Conservation (phyloP, 2,888 invertebrate genomes). For the Blastobasis lacticolella region DNA sequence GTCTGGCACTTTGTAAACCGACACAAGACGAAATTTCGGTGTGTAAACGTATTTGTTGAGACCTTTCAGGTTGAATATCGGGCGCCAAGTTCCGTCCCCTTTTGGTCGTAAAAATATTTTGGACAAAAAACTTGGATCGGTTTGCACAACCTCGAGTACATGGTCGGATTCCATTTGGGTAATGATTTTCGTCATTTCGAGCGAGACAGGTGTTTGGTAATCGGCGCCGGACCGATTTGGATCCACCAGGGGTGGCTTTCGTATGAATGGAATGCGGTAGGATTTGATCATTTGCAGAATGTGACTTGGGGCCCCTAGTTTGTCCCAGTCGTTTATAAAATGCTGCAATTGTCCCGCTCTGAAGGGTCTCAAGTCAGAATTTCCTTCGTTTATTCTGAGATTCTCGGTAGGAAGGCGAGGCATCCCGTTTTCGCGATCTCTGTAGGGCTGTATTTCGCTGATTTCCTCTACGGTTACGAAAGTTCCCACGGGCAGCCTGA, state of each 20-base stretch:
- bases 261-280: slow-evolving; percentile 8
- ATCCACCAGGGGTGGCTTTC: background rate
- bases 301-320: slow-evolving; percentile 4
- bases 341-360: background rate
- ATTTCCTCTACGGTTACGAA: slow-evolving; percentile 4
- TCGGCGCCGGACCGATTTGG: slow-evolving; percentile 1
- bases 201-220: background rate
- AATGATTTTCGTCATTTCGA: background rate
- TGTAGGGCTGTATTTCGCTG: background rate
- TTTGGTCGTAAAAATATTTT: slow-evolving; percentile 9
- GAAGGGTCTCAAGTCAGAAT: too few relatives aligned
- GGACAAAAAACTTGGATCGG: slow-evolving; percentile 7
- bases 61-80: slow-evolving; percentile 13
- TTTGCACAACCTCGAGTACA: background rate
- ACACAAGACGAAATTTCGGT: slow-evolving; percentile 8
- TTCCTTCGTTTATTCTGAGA: too few relatives aligned
- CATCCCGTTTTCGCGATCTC: too few relatives aligned
- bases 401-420: too few relatives aligned
- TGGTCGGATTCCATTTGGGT: background rate
- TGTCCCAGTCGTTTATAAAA: slow-evolving; percentile 3
- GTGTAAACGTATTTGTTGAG: slow-evolving; percentile 9
- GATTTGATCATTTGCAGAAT: slow-evolving; percentile 7
- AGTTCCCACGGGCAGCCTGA: slow-evolving; percentile 4
- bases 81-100: slow-evolving; percentile 9
- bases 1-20: slow-evolving; percentile 3